Base-by-base conservation (phyloP, 1,140 invertebrate species). In the Trypoxylus dichotomus region DNA sequence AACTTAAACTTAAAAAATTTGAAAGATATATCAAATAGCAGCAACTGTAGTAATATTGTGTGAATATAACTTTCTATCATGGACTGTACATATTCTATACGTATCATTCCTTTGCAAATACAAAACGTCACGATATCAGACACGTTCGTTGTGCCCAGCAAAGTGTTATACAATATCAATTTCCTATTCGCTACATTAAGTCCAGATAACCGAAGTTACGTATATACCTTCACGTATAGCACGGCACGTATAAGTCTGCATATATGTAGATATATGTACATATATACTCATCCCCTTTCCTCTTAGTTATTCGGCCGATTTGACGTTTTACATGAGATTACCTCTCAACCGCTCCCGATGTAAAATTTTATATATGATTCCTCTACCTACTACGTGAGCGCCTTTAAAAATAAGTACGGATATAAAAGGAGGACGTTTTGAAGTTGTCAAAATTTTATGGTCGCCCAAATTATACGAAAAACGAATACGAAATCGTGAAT, bases 91-190 rank as follows among this genome's bases (percentile, higher is more conserved):
- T 3, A 54, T 68, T 68, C 60, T 68, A 24, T 32, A 32, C 60
- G 25, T 6, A 21, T 24, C 25, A 68, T 24, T 68, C 25, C 8
- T 8, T 6, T 24, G 15, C 60, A 68, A 68, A 68, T 68, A 68
- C 24, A 25, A 24, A 68, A 68, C 60, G 24, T 68, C 60, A 27
- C 21, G 6, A 21, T 68, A 68, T 68, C 60, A 68, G 60, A 68
- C 21, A 68, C 60, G 60, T 19, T 7, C 5, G 29, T 32, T 7
- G 47, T 21, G 3, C 60, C 60, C 0, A 29, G 60, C 60, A 29
- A 24, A 68, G 25, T 21, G 60, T 25, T 68, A 68, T 11, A 68
- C 60, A 68, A 68, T 68, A 68, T 25, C 60, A 68, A 68, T 68
- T 68, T 21, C 3, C n/a, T 21, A 68, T 68, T 68, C 60, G 13